Base-by-base conservation (phyloP, 2,888 invertebrate species). In the Boloria euphrosyne region DNA sequence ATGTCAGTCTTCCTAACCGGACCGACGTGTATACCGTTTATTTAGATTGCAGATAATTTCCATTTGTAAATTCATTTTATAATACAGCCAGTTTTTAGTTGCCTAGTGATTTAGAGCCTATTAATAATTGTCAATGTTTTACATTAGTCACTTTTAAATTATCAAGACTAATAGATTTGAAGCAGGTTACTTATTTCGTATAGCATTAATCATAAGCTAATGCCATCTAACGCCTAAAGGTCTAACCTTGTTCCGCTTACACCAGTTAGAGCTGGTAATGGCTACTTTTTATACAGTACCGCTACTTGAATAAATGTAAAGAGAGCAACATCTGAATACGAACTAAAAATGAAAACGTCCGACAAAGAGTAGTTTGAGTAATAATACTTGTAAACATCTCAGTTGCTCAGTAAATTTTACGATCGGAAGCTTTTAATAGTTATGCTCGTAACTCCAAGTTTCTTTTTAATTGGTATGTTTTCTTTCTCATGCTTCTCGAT, bases 221-320 rank as follows among this genome's bases (percentile, higher is more conserved):
- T 79, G 80, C 79, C 83, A 77, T 77, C 76, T 78, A 78, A 78
- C 78, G 78, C 76, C 78, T 78, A 78, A 80, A 80, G 79, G 77
- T 75, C 73, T 76, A 82, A 78, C 80, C 80, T 82, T 75, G 76
- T 84, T 82, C 83, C 79, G 82, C 82, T 82, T 77, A 74, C 78
- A 83, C 85, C 77, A 78, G 81, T 78, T 76, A 71, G 71, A 80
- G 83, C 80, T 78, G 75, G 83, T 82, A 77, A 77, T 73, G 71
- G 76, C 76, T 73, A 78, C 82, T 87, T 86, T 87, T 87, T 86
- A 83, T 78, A 72, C 73, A 73, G 73, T 80, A 78, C 86, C 83
- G 84, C 84, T 86, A 80, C 78, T 80, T 75, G 78, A 78, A 80
- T 80, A 80, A 78, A 83, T 80, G 79, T 75, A 76, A 78, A 76